Base-by-base conservation (phyloP, 2,797 vertebrate species). In the Naso thynnoides region DNA sequence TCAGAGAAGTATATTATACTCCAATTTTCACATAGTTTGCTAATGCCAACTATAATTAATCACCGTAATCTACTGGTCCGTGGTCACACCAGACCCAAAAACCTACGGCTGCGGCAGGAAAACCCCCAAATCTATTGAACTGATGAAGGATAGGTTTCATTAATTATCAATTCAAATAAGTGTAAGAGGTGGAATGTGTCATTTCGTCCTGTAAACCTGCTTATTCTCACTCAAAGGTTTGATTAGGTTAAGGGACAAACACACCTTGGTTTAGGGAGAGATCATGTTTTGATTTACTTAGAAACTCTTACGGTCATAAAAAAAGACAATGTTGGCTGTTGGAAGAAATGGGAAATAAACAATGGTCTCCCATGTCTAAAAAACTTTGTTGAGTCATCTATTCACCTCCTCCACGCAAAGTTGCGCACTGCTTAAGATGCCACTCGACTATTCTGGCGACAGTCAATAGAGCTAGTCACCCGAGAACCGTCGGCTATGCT, bases 271-370 rank as follows among this genome's bases (percentile, higher is more conserved):
- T 39, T 23, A 7, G 26, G 42, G 6, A 21, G 16, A 49, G 16
- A 53, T 29, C 18, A 33, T 5, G 31, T 6, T 33, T 33, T 33
- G 31, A 9, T 33, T 33, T n/a, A 54, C 11, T 33, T 33, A 5
- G 0, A 56, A 45, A 69, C 16, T 0, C 42, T 44, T 57, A 41
- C 53, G 21, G 21, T 39, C 15, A 15, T 54, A 23, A n/a, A 63
- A 21, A 23, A 59, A 31, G 3, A 73, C 15, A 6, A 27, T 60
- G 21, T 18, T 69, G 27, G 24, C 19, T 71, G 44, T 66, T 62
- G 39, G 29, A 29, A 55, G 67, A 77, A 64, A 61, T 57, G 19
- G 24, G 24, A 75, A 72, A 61, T 65, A 70, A 62, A 59, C 52
- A 33, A 36, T 56, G 6, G 58, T 60, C 14, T 68, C 38, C 48